phyloP scores from a whole-genome alignment of 2,888 invertebrate genomes.

The Diarsia dahlii region DNA sequence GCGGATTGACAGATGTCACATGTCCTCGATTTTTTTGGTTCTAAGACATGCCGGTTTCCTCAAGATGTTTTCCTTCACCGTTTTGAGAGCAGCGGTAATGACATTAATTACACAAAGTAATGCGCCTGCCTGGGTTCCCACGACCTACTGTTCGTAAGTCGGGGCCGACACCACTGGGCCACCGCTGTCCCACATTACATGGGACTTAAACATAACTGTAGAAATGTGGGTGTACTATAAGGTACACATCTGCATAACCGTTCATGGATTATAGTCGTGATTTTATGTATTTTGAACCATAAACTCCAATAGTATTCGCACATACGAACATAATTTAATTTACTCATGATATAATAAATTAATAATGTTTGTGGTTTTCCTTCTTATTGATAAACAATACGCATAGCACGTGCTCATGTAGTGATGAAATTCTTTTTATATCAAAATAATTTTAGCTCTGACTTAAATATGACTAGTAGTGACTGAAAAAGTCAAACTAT shows the following conservation, averaged over 20 bases:
- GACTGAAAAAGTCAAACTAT: no score
- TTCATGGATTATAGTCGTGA: not conserved
- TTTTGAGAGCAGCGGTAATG: no score
- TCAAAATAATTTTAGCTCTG: not conserved
- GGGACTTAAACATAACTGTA: not conserved
- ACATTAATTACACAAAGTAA: no score
- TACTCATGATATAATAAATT: not conserved
- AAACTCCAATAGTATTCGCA: not conserved
- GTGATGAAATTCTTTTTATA: not conserved
- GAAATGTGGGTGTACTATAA: not conserved
- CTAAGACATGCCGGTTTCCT: no score
- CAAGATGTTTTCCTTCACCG: no score
- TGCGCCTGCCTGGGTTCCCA: no score
- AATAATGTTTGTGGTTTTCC: conserved; percentile 41
- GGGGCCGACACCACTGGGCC: no score
- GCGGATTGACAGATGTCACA: no score
- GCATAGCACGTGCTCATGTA: conserved; percentile 16
- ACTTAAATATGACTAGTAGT: conserved; percentile 3
- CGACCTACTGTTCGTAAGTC: no score
- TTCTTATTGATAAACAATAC: conserved; percentile 14
- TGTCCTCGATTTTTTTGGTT: no score
- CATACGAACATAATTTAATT: not conserved
- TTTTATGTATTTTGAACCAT: not conserved
- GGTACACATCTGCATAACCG: not conserved
- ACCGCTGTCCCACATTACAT: not conserved